Conservation (phyloP, 1,140 invertebrate genomes). For the Trichomalopsis sarcophagae region DNA sequence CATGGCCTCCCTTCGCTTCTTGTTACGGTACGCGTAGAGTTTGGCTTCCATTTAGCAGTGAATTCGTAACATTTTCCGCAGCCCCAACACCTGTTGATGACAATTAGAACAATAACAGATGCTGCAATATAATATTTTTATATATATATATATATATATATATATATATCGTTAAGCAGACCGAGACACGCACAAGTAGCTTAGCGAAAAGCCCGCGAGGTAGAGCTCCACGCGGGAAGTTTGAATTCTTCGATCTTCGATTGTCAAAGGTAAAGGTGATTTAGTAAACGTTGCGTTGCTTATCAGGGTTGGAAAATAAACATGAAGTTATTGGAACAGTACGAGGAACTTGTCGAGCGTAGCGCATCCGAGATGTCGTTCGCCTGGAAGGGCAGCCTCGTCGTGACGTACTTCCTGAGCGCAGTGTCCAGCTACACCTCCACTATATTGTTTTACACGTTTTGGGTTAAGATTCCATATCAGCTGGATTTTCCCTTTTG, state of each 20-base stretch:
- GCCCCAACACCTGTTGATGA: slow-evolving; percentile 36
- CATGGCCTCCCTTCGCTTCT: slow-evolving; percentile 61
- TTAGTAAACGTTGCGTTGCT: neutral
- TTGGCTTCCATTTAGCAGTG: slow-evolving; percentile 60
- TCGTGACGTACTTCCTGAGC: slow-evolving; percentile 55
- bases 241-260: neutral
- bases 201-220: neutral
- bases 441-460: slow-evolving; percentile 59
- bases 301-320: neutral
- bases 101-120: neutral
- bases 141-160: no score
- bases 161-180: no score
- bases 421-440: slow-evolving; percentile 57
- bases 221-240: neutral
- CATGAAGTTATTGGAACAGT: slow-evolving; percentile 57
- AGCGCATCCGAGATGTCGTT: slow-evolving; percentile 57
- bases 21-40: slow-evolving; percentile 62
- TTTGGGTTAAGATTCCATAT: slow-evolving; percentile 56
- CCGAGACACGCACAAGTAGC: neutral
- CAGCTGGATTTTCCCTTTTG: neutral
- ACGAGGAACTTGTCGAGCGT: slow-evolving; percentile 58
- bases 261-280: neutral
- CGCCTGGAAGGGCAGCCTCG: slow-evolving; percentile 58
- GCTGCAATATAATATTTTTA: neutral
- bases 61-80: neutral